Evolutionary conservation across 2,113 vertebrate species (phyloP).

Genomic region (Dicrurus megarhynchus): DNA sequence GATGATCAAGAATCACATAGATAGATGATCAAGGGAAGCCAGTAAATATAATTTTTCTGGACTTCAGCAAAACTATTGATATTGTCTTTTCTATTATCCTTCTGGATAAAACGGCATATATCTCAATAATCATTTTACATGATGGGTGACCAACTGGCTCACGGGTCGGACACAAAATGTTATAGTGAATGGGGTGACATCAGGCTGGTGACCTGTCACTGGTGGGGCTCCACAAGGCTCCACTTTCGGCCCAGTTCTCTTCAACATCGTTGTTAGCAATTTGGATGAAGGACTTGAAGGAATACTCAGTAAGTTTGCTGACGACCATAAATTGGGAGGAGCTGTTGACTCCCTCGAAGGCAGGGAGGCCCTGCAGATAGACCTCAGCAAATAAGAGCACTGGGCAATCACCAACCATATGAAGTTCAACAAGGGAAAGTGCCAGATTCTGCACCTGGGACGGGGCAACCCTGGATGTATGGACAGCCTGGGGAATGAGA

Average conservation of each 20-base stretch:
- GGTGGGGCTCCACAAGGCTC: background rate
- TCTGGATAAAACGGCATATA: background rate
- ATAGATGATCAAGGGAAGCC: background rate
- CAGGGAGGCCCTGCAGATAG: background rate
- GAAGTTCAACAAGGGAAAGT: background rate
- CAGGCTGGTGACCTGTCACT: background rate
- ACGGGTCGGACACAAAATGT: fast-evolving
- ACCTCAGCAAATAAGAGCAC: background rate
- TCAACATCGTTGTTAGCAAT: fast-evolving
- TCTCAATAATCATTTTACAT: fast-evolving
- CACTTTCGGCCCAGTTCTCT: background rate
- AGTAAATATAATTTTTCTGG: background rate
- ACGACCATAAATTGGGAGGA: background rate
- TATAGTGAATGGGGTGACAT: background rate
- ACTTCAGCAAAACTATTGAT: background rate
- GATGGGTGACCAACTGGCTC: background rate
- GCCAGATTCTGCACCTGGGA: background rate
- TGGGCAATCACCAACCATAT: background rate
- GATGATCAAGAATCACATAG: background rate
- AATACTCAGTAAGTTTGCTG: background rate
- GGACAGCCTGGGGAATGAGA: background rate
- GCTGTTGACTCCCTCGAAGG: fast-evolving
- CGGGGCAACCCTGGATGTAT: fast-evolving
- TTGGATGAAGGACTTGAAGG: background rate
- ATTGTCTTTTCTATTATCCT: background rate